A percentile compares a stretch with the other conserved stretches of the same genome.
These are phyloP conservation scores for Calameuta idolon DNA, from an alignment of 2,888 invertebrate genomes.

Conservation along the genomic window DNA sequence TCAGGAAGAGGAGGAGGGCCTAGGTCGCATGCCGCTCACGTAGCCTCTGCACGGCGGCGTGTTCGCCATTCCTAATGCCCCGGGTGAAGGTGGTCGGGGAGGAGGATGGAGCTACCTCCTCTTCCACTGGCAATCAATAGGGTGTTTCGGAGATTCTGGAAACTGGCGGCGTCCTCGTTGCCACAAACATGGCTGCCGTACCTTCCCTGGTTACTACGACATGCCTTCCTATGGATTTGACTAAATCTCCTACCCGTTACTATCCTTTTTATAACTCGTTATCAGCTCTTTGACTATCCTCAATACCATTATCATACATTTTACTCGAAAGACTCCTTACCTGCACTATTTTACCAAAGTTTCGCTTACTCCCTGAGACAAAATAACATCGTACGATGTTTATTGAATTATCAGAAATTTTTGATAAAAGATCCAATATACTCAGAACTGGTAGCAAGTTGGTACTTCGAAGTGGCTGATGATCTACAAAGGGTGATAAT, in stretches of 20 bases:
- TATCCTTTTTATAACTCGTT: neutral
- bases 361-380: neutral
- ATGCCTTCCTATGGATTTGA: neutral
- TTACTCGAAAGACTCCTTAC: neutral
- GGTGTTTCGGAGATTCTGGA: constrained; percentile 68
- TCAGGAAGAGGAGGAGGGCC: constrained; percentile 37
- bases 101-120: constrained; percentile 53
- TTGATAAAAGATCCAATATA: no score
- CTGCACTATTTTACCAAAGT: neutral
- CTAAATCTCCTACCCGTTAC: neutral
- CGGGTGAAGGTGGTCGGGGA: constrained; percentile 45
- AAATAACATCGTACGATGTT: neutral
- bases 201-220: neutral
- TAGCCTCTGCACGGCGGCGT: constrained; percentile 73
- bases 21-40: constrained; percentile 71
- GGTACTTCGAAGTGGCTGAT: no score
- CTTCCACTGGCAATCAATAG: constrained; percentile 69
- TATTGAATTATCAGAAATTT: no score
- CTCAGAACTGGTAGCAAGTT: no score
- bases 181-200: constrained; percentile 24
- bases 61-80: constrained; percentile 73
- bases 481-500: no score
- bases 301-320: neutral
- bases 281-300: neutral
- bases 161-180: constrained; percentile 55